Evolutionary conservation across 1,140 invertebrate genomes (phyloP).

Genomic region (Drosophila navojoa): DNA sequence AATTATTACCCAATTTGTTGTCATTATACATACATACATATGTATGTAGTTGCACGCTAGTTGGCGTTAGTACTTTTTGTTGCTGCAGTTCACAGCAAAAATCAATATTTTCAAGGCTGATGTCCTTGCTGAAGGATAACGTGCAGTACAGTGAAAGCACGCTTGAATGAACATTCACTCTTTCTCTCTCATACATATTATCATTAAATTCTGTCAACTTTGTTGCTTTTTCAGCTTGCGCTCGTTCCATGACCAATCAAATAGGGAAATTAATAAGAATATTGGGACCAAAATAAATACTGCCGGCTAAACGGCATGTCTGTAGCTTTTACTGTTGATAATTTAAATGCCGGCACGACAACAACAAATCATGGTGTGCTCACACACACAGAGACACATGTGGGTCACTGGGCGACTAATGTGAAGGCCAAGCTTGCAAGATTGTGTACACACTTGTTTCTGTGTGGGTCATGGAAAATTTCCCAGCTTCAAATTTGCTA

Average conservation of each 20-base stretch:
- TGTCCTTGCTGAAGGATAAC: constrained; percentile 65
- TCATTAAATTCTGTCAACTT: too few relatives aligned
- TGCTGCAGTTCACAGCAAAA: constrained; percentile 17
- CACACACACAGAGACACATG: constrained; percentile 20
- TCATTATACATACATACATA: too few relatives aligned
- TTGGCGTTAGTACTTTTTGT: background rate
- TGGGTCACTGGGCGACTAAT: constrained; percentile 52
- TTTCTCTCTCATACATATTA: background rate
- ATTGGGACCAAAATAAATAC: background rate
- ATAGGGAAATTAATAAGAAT: background rate
- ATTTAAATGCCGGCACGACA: constrained; percentile 42
- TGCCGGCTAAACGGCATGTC: background rate
- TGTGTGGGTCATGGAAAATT: constrained; percentile 41
- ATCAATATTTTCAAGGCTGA: constrained; percentile 48
- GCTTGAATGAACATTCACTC: background rate
- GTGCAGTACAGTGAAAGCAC: background rate
- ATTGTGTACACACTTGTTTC: background rate
- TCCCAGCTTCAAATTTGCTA: constrained; percentile 11
- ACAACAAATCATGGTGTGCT: background rate
- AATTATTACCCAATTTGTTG: background rate
- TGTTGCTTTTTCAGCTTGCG: too few relatives aligned
- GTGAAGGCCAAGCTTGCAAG: constrained; percentile 27
- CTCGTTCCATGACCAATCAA: background rate
- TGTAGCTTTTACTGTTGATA: constrained; percentile 30
- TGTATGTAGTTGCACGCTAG: background rate